phyloP scores from a whole-genome alignment of 1,140 invertebrate genomes.

The Diachasmimorpha longicaudata region DNA sequence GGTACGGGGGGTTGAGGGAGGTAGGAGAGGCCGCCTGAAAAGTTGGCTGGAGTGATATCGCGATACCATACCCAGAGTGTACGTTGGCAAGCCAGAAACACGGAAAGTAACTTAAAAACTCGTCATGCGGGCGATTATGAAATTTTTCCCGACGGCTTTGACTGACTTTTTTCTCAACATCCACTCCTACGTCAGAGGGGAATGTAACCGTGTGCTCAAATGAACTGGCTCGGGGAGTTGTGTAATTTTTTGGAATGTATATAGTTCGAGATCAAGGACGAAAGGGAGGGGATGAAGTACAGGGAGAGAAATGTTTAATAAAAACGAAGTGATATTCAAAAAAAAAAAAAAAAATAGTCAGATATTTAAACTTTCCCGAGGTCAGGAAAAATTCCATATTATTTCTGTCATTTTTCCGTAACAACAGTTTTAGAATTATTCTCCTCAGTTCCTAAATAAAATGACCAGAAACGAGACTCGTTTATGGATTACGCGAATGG shows the following conservation, averaged over 20 bases:
- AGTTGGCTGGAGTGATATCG: constrained; percentile 2
- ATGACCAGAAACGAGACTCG: neutral
- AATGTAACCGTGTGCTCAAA: neutral
- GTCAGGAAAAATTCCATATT: too few species aligned
- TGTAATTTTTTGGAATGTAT: constrained; percentile 7
- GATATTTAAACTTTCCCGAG: too few species aligned
- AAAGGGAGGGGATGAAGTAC: neutral
- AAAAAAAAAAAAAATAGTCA: too few species aligned
- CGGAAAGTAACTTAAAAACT: constrained; percentile 33
- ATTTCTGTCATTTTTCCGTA: too few species aligned
- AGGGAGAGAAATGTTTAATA: too few species aligned
- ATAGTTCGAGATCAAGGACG: neutral
- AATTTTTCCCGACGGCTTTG: constrained; percentile 20
- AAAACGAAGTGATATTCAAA: too few species aligned
- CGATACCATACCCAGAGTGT: neutral
- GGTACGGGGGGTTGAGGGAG: neutral
- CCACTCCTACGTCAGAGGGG: neutral
- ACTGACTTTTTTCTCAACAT: neutral
- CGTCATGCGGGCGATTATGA: constrained; percentile 29
- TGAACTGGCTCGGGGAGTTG: constrained; percentile 10
- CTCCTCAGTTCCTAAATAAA: too few species aligned
- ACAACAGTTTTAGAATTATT: too few species aligned
- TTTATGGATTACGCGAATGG: neutral
- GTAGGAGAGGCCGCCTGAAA: neutral
- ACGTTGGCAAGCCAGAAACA: constrained; percentile 20